These are phyloP conservation scores for Rhabdomys pumilio DNA, from an alignment of 2,797 vertebrate species.

Conservation along the genomic window DNA sequence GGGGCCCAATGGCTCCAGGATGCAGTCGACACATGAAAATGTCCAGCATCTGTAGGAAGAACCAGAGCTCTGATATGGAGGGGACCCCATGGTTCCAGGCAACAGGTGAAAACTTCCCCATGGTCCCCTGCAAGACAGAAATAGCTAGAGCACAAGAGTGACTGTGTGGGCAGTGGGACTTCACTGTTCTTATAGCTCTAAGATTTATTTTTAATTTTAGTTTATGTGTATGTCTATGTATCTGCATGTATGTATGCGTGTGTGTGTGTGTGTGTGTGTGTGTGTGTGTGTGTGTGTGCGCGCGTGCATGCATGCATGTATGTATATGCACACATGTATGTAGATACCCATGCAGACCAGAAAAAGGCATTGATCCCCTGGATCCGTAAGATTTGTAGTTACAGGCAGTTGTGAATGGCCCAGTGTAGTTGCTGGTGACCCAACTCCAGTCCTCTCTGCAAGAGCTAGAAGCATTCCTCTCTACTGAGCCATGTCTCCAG, in stretches of 20 bases:
- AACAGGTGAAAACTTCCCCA: not conserved
- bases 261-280: not conserved
- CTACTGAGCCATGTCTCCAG: not conserved
- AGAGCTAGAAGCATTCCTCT: not conserved
- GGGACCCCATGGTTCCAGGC: not conserved
- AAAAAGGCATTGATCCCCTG: not conserved
- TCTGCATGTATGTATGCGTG: not conserved
- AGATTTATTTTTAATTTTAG: not conserved
- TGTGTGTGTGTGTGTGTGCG: not conserved
- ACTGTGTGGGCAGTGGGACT: not conserved
- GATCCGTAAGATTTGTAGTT: not conserved
- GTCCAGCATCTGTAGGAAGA: not conserved
- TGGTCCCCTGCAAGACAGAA: conserved; percentile 81
- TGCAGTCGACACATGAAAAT: not conserved
- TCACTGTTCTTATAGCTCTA: not conserved
- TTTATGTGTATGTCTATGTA: not conserved
- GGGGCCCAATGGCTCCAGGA: not conserved
- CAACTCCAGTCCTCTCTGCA: not conserved
- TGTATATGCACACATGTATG: not conserved
- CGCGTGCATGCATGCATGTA: not conserved
- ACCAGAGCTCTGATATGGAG: not conserved
- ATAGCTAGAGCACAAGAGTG: conserved; percentile 78
- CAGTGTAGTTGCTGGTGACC: not conserved
- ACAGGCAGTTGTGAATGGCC: not conserved
- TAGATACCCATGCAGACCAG: not conserved